These are phyloP conservation scores for Chionis minor DNA, from an alignment of 2,113 vertebrate species.

Conservation along the genomic window DNA sequence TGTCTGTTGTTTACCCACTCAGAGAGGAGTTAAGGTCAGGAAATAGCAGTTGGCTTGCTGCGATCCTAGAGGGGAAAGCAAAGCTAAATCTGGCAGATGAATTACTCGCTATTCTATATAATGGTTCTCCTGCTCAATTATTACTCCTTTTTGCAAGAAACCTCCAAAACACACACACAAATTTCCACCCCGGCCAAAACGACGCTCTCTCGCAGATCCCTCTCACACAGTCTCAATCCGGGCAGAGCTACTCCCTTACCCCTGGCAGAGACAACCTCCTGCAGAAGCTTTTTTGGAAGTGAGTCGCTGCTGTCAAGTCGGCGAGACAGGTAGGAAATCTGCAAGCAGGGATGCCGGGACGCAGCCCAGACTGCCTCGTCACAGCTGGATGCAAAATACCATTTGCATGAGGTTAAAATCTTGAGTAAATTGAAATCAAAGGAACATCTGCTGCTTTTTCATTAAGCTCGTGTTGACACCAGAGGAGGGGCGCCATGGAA, in stretches of 20 bases:
- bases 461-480: slow-evolving; percentile 25
- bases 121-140: not conserved
- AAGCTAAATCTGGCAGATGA: not conserved
- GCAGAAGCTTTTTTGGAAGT: not conserved
- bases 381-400: slow-evolving; percentile 49
- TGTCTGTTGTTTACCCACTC: slow-evolving; percentile 5
- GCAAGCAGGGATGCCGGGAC: not conserved
- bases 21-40: slow-evolving; percentile 23
- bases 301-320: rapidly evolving
- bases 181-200: not conserved
- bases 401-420: slow-evolving; percentile 42
- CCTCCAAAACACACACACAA: not conserved
- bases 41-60: not conserved
- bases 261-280: not conserved
- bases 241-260: not conserved
- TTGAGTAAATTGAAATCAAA: slow-evolving; percentile 53
- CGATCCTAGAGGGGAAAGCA: not conserved
- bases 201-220: not conserved
- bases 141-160: not conserved
- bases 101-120: not conserved
- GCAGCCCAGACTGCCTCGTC: not conserved
- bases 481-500: not conserved
- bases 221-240: not conserved
- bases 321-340: not conserved
- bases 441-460: slow-evolving; percentile 57